Conservation (phyloP, 2,888 invertebrate species). For the Phengaris alcon region DNA sequence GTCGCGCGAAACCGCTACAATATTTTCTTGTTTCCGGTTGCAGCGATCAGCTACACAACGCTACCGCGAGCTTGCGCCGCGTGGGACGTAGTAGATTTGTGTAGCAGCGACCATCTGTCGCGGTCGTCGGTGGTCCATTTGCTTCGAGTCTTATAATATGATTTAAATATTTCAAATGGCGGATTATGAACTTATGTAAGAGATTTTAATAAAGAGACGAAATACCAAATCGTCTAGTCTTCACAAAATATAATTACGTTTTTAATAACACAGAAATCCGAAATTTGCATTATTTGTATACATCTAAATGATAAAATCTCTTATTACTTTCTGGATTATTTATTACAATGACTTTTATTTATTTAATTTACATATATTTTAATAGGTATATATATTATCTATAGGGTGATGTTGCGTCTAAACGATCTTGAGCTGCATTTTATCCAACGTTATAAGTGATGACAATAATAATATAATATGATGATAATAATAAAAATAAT, state of each 20-base stretch:
- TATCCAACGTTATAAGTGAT: not conserved
- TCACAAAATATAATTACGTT: not conserved
- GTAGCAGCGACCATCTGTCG: not conserved
- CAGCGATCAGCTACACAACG: no score
- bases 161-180: not conserved
- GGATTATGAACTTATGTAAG: not conserved
- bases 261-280: slow-evolving; percentile 2
- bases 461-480: no score
- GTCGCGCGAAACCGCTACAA: no score
- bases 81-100: no score
- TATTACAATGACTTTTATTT: not conserved
- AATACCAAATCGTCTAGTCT: not conserved
- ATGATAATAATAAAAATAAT: no score
- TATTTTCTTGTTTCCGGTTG: no score
- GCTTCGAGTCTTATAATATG: not conserved
- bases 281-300: not conserved
- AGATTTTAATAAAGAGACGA: slow-evolving; percentile 5
- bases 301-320: not conserved
- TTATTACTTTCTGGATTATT: slow-evolving; percentile 5
- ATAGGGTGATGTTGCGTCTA: no score
- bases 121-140: not conserved
- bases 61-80: no score
- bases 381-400: not conserved
- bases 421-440: no score
- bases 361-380: not conserved